Evolutionary conservation across 2,797 vertebrate genomes (phyloP), one percentile per base, ranked within the genome.

Genomic region (Borostomias antarcticus): DNA sequence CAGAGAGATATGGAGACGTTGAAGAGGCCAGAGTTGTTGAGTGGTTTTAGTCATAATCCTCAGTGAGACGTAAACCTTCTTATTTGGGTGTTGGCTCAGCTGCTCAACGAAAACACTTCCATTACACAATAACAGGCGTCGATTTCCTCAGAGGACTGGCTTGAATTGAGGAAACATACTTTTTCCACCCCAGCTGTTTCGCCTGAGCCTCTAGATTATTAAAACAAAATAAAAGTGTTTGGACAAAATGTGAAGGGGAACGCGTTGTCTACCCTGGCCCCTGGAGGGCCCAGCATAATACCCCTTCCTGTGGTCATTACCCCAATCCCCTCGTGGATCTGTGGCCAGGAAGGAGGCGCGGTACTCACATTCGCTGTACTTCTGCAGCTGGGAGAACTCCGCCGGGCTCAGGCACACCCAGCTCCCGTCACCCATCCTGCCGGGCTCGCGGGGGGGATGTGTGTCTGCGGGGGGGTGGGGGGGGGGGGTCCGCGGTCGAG

Each of bases 281-380:
- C n/a, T n/a, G n/a, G n/a, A n/a, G n/a, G n/a, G n/a, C n/a, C n/a
- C n/a, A n/a, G n/a, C n/a, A n/a, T n/a, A n/a, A n/a, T n/a, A n/a
- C n/a, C n/a, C n/a, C 40, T 17, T n/a, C 40, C n/a, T 45, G 13
- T 15, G 40, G 15, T 45, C 13, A 40, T 40, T 11, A 45, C 40
- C n/a, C n/a, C n/a, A 2, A 15, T 45, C 40, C 40, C n/a, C n/a
- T 17, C n/a, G 40, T 17, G 7, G 40, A 45, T 15, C 15, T 45
- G 37, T 40, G 11, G 11, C 11, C 37, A 40, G 11, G 40, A 15
- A 45, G 40, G 7, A 13, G n/a, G 15, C 40, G 6, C 19, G 1
- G 35, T 90, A 95, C 95, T 97, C 81, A 98, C 96, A 97, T 74
- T 96, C 95, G 0, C 93, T 94, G 89, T 97, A 98, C 74, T 98